Evolutionary conservation across 2,888 invertebrate species (phyloP).

Genomic region (Horisme vitalbata): DNA sequence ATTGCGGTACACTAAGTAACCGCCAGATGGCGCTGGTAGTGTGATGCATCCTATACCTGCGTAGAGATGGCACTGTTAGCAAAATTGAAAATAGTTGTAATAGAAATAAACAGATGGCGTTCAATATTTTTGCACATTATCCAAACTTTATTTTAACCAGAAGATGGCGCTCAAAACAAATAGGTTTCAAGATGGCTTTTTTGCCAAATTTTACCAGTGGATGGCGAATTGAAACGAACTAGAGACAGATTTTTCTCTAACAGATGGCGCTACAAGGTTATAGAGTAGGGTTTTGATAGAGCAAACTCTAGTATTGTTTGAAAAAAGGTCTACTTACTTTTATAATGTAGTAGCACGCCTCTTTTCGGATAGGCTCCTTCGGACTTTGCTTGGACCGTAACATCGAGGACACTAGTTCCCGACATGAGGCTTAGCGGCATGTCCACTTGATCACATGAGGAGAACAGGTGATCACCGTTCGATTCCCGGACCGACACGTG

Average conservation of each 20-base stretch:
- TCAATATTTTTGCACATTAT: background rate
- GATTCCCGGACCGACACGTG: constrained; percentile 75
- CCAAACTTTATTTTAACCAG: background rate
- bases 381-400: constrained; percentile 72
- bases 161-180: constrained; percentile 14
- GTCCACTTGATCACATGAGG: constrained; percentile 81
- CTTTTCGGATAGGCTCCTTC: constrained; percentile 83
- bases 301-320: background rate
- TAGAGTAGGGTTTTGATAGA: background rate
- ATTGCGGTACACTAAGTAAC: constrained; percentile 86
- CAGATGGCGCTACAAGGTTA: constrained; percentile 16
- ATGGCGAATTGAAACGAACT: no score
- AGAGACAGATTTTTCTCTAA: no score
- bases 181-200: no score
- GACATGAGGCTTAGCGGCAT: constrained; percentile 76
- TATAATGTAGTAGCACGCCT: constrained; percentile 85
- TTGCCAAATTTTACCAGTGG: no score
- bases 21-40: constrained; percentile 85
- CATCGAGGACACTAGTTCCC: constrained; percentile 68
- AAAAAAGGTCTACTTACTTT: constrained; percentile 67
- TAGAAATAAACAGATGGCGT: constrained; percentile 35
- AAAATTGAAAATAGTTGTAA: background rate
- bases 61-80: constrained; percentile 40
- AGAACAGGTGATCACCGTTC: constrained; percentile 70
- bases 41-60: constrained; percentile 87